Evolutionary conservation across 2,797 vertebrate species (phyloP), one percentile per base, ranked within the genome.

Genomic region (Mormyrops boulengeri): DNA sequence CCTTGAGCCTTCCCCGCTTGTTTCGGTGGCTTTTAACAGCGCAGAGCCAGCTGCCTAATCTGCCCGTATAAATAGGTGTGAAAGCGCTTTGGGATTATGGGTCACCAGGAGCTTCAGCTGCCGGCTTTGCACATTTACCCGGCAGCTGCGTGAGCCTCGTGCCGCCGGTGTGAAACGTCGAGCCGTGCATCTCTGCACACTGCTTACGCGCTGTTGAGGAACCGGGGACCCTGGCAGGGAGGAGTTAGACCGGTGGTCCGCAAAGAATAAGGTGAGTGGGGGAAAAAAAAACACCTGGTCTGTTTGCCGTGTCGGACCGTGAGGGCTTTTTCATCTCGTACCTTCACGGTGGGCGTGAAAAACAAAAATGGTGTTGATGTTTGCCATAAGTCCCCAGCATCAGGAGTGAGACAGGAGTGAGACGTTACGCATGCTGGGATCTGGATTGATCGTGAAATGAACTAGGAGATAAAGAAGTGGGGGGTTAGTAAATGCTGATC

Each of bases 21-120:
- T 41, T 34, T 57, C 53, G 12, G 44, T n/a, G 55, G 88, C 62
- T 88, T 73, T 88, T 30, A 17, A 26, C 87, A 26, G 38, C 38
- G 2, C 87, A 2, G 57, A 30, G 88, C 47, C 44, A 22, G 30
- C 26, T 26, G 55, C 44, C 12, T 66, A 38, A 41, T 87, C 41
- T 66, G 57, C 41, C 57, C 88, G 55, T 91, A 49, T 2, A 89
- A 86, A 86, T 85, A 80, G 90, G 89, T 90, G 88, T 92, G 91
- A 73, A 89, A 90, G 86, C 87, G 91, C 90, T 92, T 91, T 92
- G 90, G 94, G 93, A 93, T 94, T 93, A 93, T 91, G 93, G 92
- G 92, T 93, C 91, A 91, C 91, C 87, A 91, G 86, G 66, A 91
- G 92, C 89, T 92, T 94, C 93, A 94, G 94, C 92, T 90, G 89